Conservation (phyloP, 2,888 invertebrate species). For the Abrostola triplasia region DNA sequence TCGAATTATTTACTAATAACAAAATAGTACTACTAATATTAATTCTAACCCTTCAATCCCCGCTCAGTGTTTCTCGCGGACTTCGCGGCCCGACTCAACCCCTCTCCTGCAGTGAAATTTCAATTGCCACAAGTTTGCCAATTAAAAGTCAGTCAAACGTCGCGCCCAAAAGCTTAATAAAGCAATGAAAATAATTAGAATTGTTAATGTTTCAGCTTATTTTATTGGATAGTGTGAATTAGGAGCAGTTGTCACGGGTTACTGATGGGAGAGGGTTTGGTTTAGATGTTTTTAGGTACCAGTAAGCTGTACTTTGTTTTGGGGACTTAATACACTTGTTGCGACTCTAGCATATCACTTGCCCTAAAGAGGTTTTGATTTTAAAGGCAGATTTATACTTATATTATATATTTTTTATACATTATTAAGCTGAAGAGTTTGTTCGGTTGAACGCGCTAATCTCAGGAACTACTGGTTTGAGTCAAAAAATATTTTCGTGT, state of each 20-base stretch:
- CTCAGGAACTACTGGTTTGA: no score
- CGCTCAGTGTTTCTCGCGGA: constrained; percentile 7
- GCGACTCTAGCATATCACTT: no score
- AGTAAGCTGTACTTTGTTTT: no score
- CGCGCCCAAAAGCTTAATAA: constrained; percentile 66
- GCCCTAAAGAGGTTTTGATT: no score
- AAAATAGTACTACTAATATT: no score
- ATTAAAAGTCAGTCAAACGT: constrained; percentile 77
- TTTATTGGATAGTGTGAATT: constrained; percentile 46
- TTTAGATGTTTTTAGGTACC: background rate
- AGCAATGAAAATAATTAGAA: constrained; percentile 63
- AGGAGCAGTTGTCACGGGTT: constrained; percentile 13
- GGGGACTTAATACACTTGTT: no score
- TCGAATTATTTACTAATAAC: no score
- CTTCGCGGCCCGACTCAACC: constrained; percentile 22
- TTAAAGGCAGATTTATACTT: no score
- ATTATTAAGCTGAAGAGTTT: no score
- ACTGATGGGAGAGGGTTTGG: background rate
- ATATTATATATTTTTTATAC: no score
- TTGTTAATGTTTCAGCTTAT: constrained; percentile 55
- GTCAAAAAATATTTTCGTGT: no score
- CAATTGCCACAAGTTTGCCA: constrained; percentile 73
- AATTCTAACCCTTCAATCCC: background rate
- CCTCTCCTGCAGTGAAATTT: constrained; percentile 52
- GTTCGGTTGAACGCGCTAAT: no score